Evolutionary conservation across 1,140 invertebrate species (phyloP).

Genomic region (Eciton burchellii): DNA sequence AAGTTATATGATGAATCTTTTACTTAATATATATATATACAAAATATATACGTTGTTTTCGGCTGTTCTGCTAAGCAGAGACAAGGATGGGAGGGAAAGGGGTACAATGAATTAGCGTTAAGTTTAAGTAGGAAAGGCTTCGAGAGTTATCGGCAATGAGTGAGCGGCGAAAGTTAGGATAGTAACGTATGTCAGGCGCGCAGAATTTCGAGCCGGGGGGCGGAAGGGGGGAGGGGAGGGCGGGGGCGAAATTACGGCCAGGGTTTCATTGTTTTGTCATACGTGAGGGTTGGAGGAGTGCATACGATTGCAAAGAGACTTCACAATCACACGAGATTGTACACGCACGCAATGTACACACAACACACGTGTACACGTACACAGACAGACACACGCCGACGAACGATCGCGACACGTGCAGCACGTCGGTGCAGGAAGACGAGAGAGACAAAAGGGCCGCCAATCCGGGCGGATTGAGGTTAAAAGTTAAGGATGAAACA

Average conservation of each 20-base stretch:
- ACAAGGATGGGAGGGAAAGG: slow-evolving; percentile 17
- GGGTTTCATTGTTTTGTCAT: slow-evolving; percentile 62
- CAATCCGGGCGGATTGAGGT: slow-evolving; percentile 34
- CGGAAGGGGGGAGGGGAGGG: not conserved
- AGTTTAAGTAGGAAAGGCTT: slow-evolving; percentile 62
- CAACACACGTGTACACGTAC: slow-evolving; percentile 26
- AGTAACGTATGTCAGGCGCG: slow-evolving; percentile 28
- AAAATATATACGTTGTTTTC: slow-evolving; percentile 47
- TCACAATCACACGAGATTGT: slow-evolving; percentile 37
- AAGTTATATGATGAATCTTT: slow-evolving; percentile 65
- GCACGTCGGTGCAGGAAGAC: slow-evolving; percentile 26
- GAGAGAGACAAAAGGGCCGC: slow-evolving; percentile 47
- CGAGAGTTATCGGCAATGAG: slow-evolving; percentile 41
- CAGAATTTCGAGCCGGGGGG: slow-evolving; percentile 20
- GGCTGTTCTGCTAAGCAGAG: slow-evolving; percentile 71
- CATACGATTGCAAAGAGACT: slow-evolving; percentile 56
- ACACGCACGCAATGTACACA: slow-evolving; percentile 67
- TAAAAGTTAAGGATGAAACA: slow-evolving; percentile 44
- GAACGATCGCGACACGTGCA: slow-evolving; percentile 7
- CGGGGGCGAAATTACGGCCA: slow-evolving; percentile 35
- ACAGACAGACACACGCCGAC: not conserved
- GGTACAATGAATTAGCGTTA: slow-evolving; percentile 73
- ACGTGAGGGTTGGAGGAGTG: slow-evolving; percentile 45
- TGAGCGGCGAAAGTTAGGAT: slow-evolving; percentile 24
- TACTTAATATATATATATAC: slow-evolving; percentile 66